Evolutionary conservation across 2,113 vertebrate species (phyloP), one percentile per base, ranked within the genome.

Genomic region (Triplophysa dalaica): DNA sequence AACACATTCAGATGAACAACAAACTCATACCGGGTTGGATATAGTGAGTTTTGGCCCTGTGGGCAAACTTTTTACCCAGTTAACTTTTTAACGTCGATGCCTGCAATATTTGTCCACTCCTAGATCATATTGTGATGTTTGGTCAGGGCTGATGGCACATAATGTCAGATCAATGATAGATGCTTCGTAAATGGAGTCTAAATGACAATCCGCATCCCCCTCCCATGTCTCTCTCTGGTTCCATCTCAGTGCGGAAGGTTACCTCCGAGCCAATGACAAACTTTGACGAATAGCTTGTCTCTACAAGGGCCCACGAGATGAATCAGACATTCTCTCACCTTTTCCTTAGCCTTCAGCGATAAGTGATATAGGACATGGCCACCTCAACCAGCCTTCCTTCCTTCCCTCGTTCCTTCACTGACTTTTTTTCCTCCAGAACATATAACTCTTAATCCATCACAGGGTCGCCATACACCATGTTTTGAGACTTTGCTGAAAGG

Each of bases 271-370:
- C 90, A 92, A 92, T 91, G 91, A 90, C 91, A 93, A 91, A 90
- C 87, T 91, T 90, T 92, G 90, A 93, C 90, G 88, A 93, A 94
- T 93, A 88, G 86, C 89, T 91, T 90, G 92, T 93, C 92, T 92
- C 88, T 87, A 85, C 88, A 87, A 90, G 89, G 88, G 80, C 89
- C 89, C 56, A 89, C 86, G 88, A 91, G 91, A 93, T 90, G 89
- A 87, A 91, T 85, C 87, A 89, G 91, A 92, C 91, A 91, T 88
- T 91, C 90, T 90, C 93, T 94, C 92, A 94, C 92, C 92, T 93
- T 90, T 89, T 87, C 89, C 89, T 84, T 84, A 89, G 88, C 89
- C 91, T 89, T 89, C 87, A 87, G 85, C 85, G 80, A 89, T 88
- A 89, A 92, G 88, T 92, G 90, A 91, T 92, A 90, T 91, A 91